A percentile compares a stretch with the other conserved stretches of the same genome.
Conservation (phyloP, 2,888 invertebrate species). For the Agrotis puta region DNA sequence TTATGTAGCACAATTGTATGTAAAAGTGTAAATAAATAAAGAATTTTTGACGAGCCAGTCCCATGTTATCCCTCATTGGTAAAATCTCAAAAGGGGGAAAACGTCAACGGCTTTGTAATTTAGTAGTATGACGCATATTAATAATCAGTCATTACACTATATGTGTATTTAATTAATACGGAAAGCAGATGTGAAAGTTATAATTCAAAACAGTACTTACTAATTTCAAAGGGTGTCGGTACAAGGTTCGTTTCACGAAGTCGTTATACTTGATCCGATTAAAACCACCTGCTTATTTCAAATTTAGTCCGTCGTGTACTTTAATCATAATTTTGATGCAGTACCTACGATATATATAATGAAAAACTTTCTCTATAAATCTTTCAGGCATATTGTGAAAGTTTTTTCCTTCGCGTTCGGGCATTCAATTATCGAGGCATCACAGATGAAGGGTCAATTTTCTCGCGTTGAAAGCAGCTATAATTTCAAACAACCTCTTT, state of each 20-base stretch:
- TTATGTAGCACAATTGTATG: no score
- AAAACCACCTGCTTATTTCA: slow-evolving; percentile 58
- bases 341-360: slow-evolving; percentile 21
- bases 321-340: slow-evolving; percentile 42
- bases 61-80: no score
- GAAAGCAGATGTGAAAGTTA: slow-evolving; percentile 44
- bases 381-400: slow-evolving; percentile 41
- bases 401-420: slow-evolving; percentile 27
- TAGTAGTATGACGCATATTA: not conserved
- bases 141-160: not conserved
- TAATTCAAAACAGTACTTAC: slow-evolving; percentile 52
- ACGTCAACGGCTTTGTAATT: not conserved
- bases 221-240: slow-evolving; percentile 50
- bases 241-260: slow-evolving; percentile 33
- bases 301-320: slow-evolving; percentile 38
- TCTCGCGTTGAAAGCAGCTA: slow-evolving; percentile 29
- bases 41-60: no score
- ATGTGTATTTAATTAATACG: slow-evolving; percentile 24
- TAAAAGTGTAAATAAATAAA: no score
- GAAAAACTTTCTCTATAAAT: slow-evolving; percentile 54
- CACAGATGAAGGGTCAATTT: slow-evolving; percentile 57
- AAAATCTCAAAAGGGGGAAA: no score
- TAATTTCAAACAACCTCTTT: slow-evolving; percentile 42
- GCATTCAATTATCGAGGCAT: slow-evolving; percentile 54
- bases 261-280: slow-evolving; percentile 54